phyloP scores from a whole-genome alignment of 2,888 invertebrate genomes.

The Yponomeuta malinellus region DNA sequence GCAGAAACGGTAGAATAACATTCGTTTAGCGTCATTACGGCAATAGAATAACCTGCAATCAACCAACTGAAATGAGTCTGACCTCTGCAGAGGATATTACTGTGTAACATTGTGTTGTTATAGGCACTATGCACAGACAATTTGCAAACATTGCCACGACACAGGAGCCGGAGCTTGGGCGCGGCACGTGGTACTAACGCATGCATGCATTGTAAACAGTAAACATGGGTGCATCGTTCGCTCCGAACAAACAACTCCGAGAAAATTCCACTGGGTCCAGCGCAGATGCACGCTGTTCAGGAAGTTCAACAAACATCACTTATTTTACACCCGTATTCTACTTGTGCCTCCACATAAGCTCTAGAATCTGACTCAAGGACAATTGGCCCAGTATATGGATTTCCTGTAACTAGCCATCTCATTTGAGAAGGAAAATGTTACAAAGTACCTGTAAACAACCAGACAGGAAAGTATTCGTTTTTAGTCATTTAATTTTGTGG shows the following conservation, averaged over 20 bases:
- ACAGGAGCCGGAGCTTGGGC: neutral
- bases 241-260: constrained; percentile 39
- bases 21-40: too few relatives aligned
- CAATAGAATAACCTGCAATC: too few relatives aligned
- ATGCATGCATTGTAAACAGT: constrained; percentile 24
- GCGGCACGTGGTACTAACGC: constrained; percentile 10
- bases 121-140: neutral
- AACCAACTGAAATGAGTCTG: neutral
- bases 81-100: neutral
- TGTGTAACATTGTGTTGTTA: neutral
- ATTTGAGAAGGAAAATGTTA: neutral
- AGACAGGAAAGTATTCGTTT: neutral
- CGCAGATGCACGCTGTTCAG: neutral
- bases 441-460: neutral
- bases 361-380: neutral
- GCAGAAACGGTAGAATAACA: too few relatives aligned
- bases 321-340: neutral
- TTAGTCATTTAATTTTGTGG: neutral
- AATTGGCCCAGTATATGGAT: too few relatives aligned
- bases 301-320: neutral
- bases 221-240: constrained; percentile 54
- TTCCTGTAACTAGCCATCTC: neutral
- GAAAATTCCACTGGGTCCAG: constrained; percentile 51
- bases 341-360: neutral
- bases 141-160: neutral